phyloP scores from a whole-genome alignment of 2,888 invertebrate genomes.

The Xestia xanthographa region DNA sequence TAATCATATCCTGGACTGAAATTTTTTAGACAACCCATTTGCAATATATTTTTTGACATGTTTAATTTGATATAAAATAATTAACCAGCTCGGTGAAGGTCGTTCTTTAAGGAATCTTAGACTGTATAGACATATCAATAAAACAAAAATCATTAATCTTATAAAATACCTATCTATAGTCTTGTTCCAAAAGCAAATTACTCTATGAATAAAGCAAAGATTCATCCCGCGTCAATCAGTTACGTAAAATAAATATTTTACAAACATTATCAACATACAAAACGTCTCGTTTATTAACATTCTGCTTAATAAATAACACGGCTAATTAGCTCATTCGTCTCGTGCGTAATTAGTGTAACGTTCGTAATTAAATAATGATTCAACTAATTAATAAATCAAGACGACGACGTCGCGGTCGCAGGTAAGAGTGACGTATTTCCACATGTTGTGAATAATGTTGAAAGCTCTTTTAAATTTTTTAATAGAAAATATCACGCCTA shows the following conservation, averaged over 20 bases:
- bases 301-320: slow-evolving; percentile 32
- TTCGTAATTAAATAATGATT: slow-evolving; percentile 24
- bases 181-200: neutral
- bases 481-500: neutral
- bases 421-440: neutral
- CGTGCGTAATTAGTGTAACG: slow-evolving; percentile 37
- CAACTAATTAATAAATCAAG: slow-evolving; percentile 31
- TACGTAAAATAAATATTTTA: slow-evolving; percentile 2
- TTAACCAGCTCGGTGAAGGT: too few relatives aligned
- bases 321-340: slow-evolving; percentile 25
- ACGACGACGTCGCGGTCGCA: too few relatives aligned
- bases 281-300: neutral
- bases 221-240: neutral
- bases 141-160: neutral
- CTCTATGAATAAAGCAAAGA: neutral
- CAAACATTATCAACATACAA: slow-evolving; percentile 7
- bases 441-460: neutral
- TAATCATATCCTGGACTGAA: too few relatives aligned
- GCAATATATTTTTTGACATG: too few relatives aligned
- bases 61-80: too few relatives aligned
- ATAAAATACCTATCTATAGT: neutral
- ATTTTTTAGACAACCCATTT: too few relatives aligned
- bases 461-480: too few relatives aligned
- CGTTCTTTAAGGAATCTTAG: too few relatives aligned
- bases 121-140: neutral